These are phyloP conservation scores for Megaptera novaeangliae DNA, from an alignment of 2,113 vertebrate genomes.

Conservation along the genomic window DNA sequence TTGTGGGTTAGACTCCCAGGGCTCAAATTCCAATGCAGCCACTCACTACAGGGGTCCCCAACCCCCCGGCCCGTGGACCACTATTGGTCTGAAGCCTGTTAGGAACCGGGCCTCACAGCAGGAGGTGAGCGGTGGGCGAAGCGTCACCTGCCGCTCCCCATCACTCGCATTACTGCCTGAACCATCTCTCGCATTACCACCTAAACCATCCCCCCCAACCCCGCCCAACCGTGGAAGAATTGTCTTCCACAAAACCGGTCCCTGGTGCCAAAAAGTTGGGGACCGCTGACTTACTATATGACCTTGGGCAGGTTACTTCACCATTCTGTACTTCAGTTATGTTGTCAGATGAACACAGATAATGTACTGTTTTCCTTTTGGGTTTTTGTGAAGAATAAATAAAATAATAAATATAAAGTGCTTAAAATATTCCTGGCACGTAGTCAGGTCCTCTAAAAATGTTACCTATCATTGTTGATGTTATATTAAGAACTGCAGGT, in stretches of 20 bases:
- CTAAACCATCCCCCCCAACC: no score
- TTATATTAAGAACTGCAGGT: background rate
- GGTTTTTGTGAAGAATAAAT: background rate
- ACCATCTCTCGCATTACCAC: no score
- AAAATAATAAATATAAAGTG: background rate
- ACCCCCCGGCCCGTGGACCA: no score
- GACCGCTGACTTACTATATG: background rate
- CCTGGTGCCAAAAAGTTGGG: no score
- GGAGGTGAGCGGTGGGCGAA: no score
- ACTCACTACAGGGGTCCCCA: background rate
- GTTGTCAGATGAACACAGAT: background rate
- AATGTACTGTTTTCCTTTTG: background rate
- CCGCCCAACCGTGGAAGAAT: no score
- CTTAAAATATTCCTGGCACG: background rate
- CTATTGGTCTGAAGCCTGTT: no score
- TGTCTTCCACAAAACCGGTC: no score
- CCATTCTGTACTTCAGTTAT: background rate
- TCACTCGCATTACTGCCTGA: no score
- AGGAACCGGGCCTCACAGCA: no score
- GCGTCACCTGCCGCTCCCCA: no score
- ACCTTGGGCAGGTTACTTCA: background rate
- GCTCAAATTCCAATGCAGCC: background rate
- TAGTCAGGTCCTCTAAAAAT: background rate
- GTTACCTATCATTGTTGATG: background rate
- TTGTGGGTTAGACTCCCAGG: background rate